Conservation (phyloP, 2,888 invertebrate genomes). For the Nymphalis polychloros region DNA sequence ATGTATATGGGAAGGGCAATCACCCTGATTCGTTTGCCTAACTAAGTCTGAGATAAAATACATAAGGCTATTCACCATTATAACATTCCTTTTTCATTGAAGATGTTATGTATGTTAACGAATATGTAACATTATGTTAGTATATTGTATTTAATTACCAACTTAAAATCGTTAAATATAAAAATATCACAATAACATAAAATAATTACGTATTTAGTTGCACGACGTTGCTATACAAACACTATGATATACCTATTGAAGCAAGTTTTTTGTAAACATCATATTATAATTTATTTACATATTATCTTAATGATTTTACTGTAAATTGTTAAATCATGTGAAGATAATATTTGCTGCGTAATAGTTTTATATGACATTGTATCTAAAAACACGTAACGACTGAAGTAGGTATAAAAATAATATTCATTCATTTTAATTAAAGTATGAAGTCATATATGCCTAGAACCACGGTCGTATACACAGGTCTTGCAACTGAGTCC, state of each 20-base stretch:
- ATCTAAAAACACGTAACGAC: slow-evolving; percentile 1
- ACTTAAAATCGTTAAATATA: background rate
- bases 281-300: slow-evolving; percentile 28
- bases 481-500: too few relatives aligned
- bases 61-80: too few relatives aligned
- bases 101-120: too few relatives aligned
- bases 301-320: slow-evolving; percentile 29
- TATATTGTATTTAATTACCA: too few relatives aligned
- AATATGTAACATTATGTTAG: too few relatives aligned
- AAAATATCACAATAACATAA: background rate
- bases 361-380: slow-evolving; percentile 29
- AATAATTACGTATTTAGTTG: background rate
- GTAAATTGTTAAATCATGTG: slow-evolving; percentile 30
- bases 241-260: slow-evolving; percentile 8
- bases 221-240: slow-evolving; percentile 11
- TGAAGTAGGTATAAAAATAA: background rate
- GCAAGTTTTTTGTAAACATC: slow-evolving; percentile 20
- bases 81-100: too few relatives aligned
- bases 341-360: slow-evolving; percentile 24
- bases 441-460: slow-evolving; percentile 1
- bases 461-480: too few relatives aligned
- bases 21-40: too few relatives aligned
- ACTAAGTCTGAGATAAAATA: too few relatives aligned
- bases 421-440: background rate
- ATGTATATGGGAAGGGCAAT: too few relatives aligned